Base-by-base conservation (phyloP, 2,113 vertebrate genomes). In the Eira barbara region DNA sequence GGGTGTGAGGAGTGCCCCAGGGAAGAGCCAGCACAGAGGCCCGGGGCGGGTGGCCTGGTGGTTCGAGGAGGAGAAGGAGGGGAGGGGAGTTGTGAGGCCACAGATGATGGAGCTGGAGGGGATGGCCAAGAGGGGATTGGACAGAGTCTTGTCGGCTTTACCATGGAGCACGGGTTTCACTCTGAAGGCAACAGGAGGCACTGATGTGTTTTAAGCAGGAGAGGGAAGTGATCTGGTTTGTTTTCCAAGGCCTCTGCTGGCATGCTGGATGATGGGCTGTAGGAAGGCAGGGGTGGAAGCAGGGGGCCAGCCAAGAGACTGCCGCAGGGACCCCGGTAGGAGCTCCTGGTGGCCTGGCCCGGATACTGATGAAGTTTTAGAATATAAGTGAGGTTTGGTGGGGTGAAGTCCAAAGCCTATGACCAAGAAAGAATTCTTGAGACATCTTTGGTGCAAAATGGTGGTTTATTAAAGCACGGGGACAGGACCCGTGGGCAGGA, bases 11-110 rank as follows among this genome's bases (percentile, higher is more conserved):
- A 39, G 12, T 20, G 17, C 34, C 34, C 52, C 42, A 29, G 65
- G 7, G 39, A 69, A 45, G 49, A 78, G 23, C 18, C 14, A 11
- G 29, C 3, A 3, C 67, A 36, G 7, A 90, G 78, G 18, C 71
- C 69, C 61, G 65, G 20, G 11, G 12, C 0, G 0, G 25, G 36
- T 18, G 6, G 15, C 7, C 0, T 45, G 59, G 74, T 2, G 1
- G 42, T 34, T 42, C 45, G 76, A 79, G 63, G 79, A 87, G 18
- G 69, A 74, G 31, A 57, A 47, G 36, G 27, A 57, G 47, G 42
- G 29, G 42, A 79, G 49, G 39, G 0, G 1, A 15, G 12, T 0
- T 13, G 47, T 65, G 29, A 83, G 49, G 42, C 29, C 18, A 34
- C 18, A 3, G 79, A 31, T 34, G 52, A 3, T 4, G 9, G 36